Evolutionary conservation across 1,140 invertebrate genomes (phyloP).

Genomic region (Thaumatotibia leucotreta): DNA sequence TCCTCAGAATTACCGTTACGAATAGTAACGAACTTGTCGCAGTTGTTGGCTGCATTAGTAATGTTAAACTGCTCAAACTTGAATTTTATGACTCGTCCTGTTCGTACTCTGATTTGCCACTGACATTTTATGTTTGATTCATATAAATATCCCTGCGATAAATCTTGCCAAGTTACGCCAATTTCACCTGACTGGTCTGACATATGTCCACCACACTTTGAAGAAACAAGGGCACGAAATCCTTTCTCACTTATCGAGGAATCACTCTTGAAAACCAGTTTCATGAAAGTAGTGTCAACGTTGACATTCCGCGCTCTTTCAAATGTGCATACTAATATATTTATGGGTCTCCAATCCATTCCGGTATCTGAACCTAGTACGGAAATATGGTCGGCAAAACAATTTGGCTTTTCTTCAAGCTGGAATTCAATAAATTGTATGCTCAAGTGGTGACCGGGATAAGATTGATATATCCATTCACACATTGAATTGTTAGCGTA

Average conservation of each 20-base stretch:
- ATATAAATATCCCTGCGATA: slow-evolving; percentile 4
- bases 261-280: slow-evolving; percentile 69
- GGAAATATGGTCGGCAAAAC: slow-evolving; percentile 78
- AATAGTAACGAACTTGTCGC: slow-evolving; percentile 79
- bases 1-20: slow-evolving; percentile 83
- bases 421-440: slow-evolving; percentile 77
- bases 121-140: slow-evolving; percentile 71
- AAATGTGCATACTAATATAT: slow-evolving; percentile 73
- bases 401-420: slow-evolving; percentile 77
- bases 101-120: slow-evolving; percentile 84
- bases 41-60: slow-evolving; percentile 60
- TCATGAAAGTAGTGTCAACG: slow-evolving; percentile 45
- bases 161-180: slow-evolving; percentile 39
- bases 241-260: slow-evolving; percentile 38
- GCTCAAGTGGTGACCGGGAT: slow-evolving; percentile 77
- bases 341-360: slow-evolving; percentile 65
- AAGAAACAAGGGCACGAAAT: slow-evolving; percentile 42
- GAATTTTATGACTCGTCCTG: slow-evolving; percentile 83
- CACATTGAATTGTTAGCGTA: slow-evolving; percentile 84
- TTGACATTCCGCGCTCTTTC: slow-evolving; percentile 56
- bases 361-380: slow-evolving; percentile 74
- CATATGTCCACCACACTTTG: slow-evolving; percentile 79
- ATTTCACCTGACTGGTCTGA: slow-evolving; percentile 57
- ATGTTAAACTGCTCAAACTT: slow-evolving; percentile 80
- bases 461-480: slow-evolving; percentile 83